Evolutionary conservation across 2,888 invertebrate species (phyloP).

Genomic region (Epinotia brunnichana): DNA sequence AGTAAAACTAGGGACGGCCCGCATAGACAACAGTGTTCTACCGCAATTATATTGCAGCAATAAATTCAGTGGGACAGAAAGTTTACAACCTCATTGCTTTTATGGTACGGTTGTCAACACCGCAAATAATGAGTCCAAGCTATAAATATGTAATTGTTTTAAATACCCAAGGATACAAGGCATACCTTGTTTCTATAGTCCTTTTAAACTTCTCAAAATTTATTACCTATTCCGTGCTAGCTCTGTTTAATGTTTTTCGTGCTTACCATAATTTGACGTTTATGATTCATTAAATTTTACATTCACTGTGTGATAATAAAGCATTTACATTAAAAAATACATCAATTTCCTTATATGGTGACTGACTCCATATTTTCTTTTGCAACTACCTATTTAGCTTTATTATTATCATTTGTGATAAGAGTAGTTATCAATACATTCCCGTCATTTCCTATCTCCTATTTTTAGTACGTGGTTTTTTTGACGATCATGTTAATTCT

Average conservation of each 20-base stretch:
- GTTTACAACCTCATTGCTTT: slow-evolving; percentile 57
- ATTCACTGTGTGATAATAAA: slow-evolving; percentile 19
- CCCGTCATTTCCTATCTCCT: background rate
- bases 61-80: slow-evolving; percentile 70
- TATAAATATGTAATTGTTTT: slow-evolving; percentile 53
- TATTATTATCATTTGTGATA: background rate
- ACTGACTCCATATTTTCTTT: background rate
- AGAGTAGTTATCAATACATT: background rate
- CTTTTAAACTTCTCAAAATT: slow-evolving; percentile 21
- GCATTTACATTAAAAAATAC: slow-evolving; percentile 9
- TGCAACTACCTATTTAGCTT: background rate
- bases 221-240: slow-evolving; percentile 1
- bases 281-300: slow-evolving; percentile 23
- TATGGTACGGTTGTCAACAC: slow-evolving; percentile 70
- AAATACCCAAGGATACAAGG: slow-evolving; percentile 26
- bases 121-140: slow-evolving; percentile 56
- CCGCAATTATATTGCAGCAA: slow-evolving; percentile 75
- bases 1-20: slow-evolving; percentile 66
- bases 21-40: slow-evolving; percentile 66
- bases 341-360: slow-evolving; percentile 9
- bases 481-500: background rate
- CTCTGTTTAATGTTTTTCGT: slow-evolving; percentile 12
- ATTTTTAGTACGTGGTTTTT: background rate
- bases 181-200: slow-evolving; percentile 34
- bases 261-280: slow-evolving; percentile 36